phyloP scores from a whole-genome alignment of 2,888 invertebrate species.

The Omphaloscelis lunosa region DNA sequence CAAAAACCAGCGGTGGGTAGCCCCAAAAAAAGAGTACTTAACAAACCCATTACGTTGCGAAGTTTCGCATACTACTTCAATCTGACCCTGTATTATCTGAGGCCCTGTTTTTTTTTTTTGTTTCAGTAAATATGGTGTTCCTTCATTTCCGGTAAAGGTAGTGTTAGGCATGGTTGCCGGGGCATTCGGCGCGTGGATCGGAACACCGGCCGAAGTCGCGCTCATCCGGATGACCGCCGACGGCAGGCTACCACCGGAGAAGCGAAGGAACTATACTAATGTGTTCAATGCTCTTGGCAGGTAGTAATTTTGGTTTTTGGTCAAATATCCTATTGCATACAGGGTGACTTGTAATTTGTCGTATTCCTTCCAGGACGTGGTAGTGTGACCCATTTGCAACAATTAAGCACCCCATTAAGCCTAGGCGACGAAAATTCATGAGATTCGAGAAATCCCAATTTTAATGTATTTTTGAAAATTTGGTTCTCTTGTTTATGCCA shows the following conservation, averaged over 20 bases:
- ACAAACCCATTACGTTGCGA: no score
- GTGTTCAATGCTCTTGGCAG: constrained; percentile 97
- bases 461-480: no score
- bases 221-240: constrained; percentile 99
- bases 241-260: constrained; percentile 96
- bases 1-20: no score
- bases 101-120: background rate
- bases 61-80: background rate
- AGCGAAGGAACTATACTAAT: constrained; percentile 97
- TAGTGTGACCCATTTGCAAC: no score
- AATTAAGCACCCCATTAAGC: no score
- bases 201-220: constrained; percentile 99
- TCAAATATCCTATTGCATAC: background rate
- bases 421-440: no score
- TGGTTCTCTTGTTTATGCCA: no score
- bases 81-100: background rate
- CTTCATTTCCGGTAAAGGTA: constrained; percentile 91
- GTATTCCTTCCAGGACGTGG: no score
- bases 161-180: constrained; percentile 97
- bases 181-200: constrained; percentile 96
- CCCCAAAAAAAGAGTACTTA: no score
- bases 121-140: constrained; percentile 49
- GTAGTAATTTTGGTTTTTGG: constrained; percentile 79
- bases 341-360: no score
- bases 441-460: no score